Base-by-base conservation (phyloP, 2,113 vertebrate genomes). In the Poeciliopsis retropinna region DNA sequence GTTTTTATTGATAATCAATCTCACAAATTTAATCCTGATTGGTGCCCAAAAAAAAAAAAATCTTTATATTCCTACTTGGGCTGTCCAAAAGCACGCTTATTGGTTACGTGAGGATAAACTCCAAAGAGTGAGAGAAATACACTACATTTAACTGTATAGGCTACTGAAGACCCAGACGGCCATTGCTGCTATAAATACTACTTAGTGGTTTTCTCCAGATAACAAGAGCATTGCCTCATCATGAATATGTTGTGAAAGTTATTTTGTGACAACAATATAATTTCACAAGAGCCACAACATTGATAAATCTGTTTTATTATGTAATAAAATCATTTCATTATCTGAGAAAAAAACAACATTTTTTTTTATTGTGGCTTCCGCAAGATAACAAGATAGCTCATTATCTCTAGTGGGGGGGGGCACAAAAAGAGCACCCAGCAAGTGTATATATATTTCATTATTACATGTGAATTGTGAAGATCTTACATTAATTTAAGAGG, bases 1-100 rank as follows among this genome's bases (percentile, higher is more conserved):
- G 29, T 60, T 82, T 81, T 69, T 76, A 76, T 27, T 66, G 80
- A 74, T 68, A 25, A n/a, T 29, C 27, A 29, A 28, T 28, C 3
- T 41, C 2, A 9, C 22, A 14, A 0, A 32, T 25, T 67, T 31
- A 28, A 12, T 28, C 3, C 37, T 66, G 17, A 73, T 70, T 11
- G 22, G 27, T 32, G 34, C 25, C 3, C n/a, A n/a, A 54, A 54
- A 54, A 25, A 51, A 31, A 31, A 31, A 4, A 51, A 22, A 51
- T 19, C 1, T 47, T 47, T 19, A 47, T 3, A 57, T n/a, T 25
- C 25, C n/a, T 57, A n/a, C 25, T 25, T 22, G n/a, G 51, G 51
- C 51, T 57, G 19, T 57, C 7, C 25, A 25, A n/a, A 57, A 57
- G 7, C 9, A 8, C 10, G 17, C 25, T 57, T 9, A 57, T 11